phyloP scores from a whole-genome alignment of 2,888 invertebrate species.

The Aphelenchoides bicaudatus region DNA sequence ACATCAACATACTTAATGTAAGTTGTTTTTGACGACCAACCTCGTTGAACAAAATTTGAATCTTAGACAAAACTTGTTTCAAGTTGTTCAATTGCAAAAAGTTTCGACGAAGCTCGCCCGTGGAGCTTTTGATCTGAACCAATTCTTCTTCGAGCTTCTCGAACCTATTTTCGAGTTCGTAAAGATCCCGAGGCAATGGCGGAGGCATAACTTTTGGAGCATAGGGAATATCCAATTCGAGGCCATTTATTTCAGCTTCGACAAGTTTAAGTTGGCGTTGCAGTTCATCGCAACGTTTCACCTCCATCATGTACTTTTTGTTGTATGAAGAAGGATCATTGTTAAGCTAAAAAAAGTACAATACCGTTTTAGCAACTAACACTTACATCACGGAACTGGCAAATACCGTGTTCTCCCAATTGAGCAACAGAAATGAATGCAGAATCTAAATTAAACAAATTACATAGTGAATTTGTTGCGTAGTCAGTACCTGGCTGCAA shows the following conservation, averaged over 20 bases:
- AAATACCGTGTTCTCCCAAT: slow-evolving; percentile 52
- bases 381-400: slow-evolving; percentile 52
- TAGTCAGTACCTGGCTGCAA: no score
- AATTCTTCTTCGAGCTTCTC: slow-evolving; percentile 56
- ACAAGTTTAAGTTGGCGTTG: slow-evolving; percentile 47
- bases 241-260: slow-evolving; percentile 43
- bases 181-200: slow-evolving; percentile 52
- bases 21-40: slow-evolving; percentile 22
- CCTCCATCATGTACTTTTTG: slow-evolving; percentile 54
- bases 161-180: slow-evolving; percentile 49
- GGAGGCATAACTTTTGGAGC: slow-evolving; percentile 39
- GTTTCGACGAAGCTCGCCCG: slow-evolving; percentile 39
- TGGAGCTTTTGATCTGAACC: slow-evolving; percentile 42
- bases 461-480: no score
- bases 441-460: no score
- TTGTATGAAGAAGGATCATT: slow-evolving; percentile 48
- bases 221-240: slow-evolving; percentile 41
- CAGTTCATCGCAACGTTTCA: slow-evolving; percentile 55
- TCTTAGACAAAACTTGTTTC: slow-evolving; percentile 47
- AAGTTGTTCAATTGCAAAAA: slow-evolving; percentile 47
- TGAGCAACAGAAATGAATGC: slow-evolving; percentile 56
- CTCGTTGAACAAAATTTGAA: slow-evolving; percentile 40
- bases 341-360: slow-evolving; percentile 42
- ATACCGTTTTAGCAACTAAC: slow-evolving; percentile 7
- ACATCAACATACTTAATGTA: slow-evolving; percentile 1